These are phyloP conservation scores for Mylabris sibirica DNA, from an alignment of 2,888 invertebrate species.

Conservation along the genomic window DNA sequence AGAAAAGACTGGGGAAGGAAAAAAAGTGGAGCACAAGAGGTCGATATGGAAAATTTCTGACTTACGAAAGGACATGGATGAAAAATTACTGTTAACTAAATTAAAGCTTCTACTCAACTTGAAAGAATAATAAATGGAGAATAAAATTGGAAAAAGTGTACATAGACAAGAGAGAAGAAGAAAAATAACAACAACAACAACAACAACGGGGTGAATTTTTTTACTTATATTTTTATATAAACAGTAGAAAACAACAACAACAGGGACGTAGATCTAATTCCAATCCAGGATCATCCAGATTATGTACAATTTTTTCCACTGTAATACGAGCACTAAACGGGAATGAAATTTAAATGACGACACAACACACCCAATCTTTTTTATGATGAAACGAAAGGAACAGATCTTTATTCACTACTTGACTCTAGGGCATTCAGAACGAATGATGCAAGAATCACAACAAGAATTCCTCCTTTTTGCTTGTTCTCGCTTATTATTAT, in stretches of 20 bases:
- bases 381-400: background rate
- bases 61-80: background rate
- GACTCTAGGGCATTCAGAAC: background rate
- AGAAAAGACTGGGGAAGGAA: background rate
- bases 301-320: background rate
- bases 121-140: slow-evolving; percentile 10
- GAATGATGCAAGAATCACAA: background rate
- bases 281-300: background rate
- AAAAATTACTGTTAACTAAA: slow-evolving; percentile 12
- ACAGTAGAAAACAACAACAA: background rate
- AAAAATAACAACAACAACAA: background rate
- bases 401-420: background rate
- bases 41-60: background rate
- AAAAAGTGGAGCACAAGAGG: background rate
- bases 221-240: background rate
- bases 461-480: background rate
- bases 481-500: background rate
- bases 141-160: background rate
- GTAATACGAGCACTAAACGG: background rate
- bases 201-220: background rate
- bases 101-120: background rate
- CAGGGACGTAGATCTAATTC: background rate
- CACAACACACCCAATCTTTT: background rate
- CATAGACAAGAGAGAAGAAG: no score
- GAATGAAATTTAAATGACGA: slow-evolving; percentile 9